A percentile compares a stretch with the other conserved stretches of the same genome.
Conservation (phyloP, 2,888 invertebrate species). For the Microdon myrmicae region DNA sequence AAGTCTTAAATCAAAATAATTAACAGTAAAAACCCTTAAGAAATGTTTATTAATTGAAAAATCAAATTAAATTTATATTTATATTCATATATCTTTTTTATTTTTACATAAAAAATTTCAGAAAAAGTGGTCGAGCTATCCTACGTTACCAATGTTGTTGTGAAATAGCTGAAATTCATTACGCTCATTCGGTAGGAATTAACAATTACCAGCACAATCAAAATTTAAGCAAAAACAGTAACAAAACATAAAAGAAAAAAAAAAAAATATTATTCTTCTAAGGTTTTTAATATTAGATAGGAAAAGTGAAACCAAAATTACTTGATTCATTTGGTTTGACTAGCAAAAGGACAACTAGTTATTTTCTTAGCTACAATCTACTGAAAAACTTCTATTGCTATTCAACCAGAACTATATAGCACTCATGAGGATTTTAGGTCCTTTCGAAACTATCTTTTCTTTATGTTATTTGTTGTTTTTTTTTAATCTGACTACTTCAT, state of each 20-base stretch:
- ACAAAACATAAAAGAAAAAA: conserved; percentile 21
- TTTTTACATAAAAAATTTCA: conserved; percentile 62
- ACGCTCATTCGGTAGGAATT: conserved; percentile 67
- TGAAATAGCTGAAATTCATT: conserved; percentile 68
- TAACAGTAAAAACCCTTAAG: conserved; percentile 25
- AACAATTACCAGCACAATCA: conserved; percentile 44
- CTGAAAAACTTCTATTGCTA: conserved; percentile 20
- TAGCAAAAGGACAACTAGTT: too few species aligned
- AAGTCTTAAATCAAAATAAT: conserved; percentile 3
- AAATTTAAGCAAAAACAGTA: conserved; percentile 39
- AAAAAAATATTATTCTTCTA: neutral
- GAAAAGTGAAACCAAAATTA: too few species aligned
- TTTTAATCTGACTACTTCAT: conserved; percentile 18
- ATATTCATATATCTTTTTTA: conserved; percentile 37
- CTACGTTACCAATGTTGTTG: conserved; percentile 69
- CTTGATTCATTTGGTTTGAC: too few species aligned
- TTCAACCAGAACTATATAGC: conserved; percentile 22
- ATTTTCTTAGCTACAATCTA: neutral
- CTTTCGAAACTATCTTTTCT: conserved; percentile 1
- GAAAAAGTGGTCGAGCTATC: conserved; percentile 68
- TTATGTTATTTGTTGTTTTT: conserved; percentile 1
- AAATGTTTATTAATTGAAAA: conserved; percentile 40
- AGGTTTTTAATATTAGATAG: conserved; percentile 14
- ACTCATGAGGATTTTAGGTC: neutral
- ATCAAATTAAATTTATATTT: conserved; percentile 48